Evolutionary conservation across 1,140 invertebrate genomes (phyloP).

Genomic region (Drosophila saltans): DNA sequence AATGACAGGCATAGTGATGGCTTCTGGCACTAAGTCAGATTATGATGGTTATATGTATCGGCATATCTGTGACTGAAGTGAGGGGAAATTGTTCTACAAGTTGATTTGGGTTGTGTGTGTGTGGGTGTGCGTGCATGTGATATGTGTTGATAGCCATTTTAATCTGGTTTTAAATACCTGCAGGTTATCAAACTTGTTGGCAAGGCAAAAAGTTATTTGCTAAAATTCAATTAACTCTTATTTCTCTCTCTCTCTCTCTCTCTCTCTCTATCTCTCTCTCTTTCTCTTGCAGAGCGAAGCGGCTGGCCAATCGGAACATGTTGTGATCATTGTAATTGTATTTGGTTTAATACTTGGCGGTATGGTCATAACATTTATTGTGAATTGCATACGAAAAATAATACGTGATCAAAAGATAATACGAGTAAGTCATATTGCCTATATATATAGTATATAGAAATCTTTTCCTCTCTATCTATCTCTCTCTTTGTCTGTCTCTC

Average conservation of each 20-base stretch:
- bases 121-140: no score
- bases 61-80: not conserved
- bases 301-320: slow-evolving; percentile 86
- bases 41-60: no score
- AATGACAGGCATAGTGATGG: slow-evolving; percentile 3
- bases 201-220: not conserved
- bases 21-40: not conserved
- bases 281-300: slow-evolving; percentile 49
- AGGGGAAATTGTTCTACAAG: not conserved
- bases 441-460: not conserved
- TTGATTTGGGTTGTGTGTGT: no score
- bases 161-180: no score
- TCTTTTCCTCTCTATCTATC: not conserved
- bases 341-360: slow-evolving; percentile 93
- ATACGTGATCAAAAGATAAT: slow-evolving; percentile 93
- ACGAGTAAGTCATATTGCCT: slow-evolving; percentile 85
- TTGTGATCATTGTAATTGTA: slow-evolving; percentile 94
- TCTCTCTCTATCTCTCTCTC: slow-evolving; percentile 7
- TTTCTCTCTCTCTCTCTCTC: not conserved
- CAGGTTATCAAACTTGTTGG: no score
- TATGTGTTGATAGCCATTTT: no score
- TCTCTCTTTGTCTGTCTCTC: not conserved
- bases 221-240: not conserved
- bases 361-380: slow-evolving; percentile 93
- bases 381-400: slow-evolving; percentile 93